Evolutionary conservation across 2,888 invertebrate species (phyloP).

Genomic region (Trilocha varians): DNA sequence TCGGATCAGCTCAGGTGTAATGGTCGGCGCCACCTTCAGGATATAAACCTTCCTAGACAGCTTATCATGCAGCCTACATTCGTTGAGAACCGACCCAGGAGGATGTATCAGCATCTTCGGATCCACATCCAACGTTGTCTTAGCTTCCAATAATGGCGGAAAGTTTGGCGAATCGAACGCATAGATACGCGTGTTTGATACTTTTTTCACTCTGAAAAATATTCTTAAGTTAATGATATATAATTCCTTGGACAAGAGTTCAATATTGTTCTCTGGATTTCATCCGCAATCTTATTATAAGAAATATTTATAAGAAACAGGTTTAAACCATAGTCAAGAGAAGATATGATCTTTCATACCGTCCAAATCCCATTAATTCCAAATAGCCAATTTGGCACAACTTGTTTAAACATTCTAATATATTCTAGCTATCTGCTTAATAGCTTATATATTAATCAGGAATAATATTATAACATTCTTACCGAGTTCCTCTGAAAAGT

Average conservation of each 20-base stretch:
- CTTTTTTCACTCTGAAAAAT: slow-evolving; percentile 79
- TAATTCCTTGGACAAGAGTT: no score
- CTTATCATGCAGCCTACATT: slow-evolving; percentile 80
- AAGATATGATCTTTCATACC: no score
- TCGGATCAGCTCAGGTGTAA: slow-evolving; percentile 83
- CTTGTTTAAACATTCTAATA: no score
- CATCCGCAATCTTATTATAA: no score
- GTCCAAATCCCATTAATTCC: no score
- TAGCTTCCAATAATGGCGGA: slow-evolving; percentile 79
- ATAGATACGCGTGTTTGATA: slow-evolving; percentile 81
- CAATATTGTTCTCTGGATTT: no score
- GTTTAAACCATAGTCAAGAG: no score
- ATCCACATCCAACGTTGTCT: slow-evolving; percentile 80
- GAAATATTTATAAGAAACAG: no score
- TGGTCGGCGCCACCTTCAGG: slow-evolving; percentile 91
- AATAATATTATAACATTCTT: background rate
- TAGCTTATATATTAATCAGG: background rate
- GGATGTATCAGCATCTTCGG: slow-evolving; percentile 66
- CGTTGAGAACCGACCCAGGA: slow-evolving; percentile 52
- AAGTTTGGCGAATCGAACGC: slow-evolving; percentile 93
- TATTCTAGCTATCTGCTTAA: no score
- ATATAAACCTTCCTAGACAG: slow-evolving; percentile 89
- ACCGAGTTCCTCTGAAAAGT: slow-evolving; percentile 88
- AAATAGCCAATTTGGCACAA: no score
- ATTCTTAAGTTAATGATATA: no score